These are phyloP conservation scores for Cheilosia vulpina DNA, from an alignment of 2,888 invertebrate species.

Conservation along the genomic window DNA sequence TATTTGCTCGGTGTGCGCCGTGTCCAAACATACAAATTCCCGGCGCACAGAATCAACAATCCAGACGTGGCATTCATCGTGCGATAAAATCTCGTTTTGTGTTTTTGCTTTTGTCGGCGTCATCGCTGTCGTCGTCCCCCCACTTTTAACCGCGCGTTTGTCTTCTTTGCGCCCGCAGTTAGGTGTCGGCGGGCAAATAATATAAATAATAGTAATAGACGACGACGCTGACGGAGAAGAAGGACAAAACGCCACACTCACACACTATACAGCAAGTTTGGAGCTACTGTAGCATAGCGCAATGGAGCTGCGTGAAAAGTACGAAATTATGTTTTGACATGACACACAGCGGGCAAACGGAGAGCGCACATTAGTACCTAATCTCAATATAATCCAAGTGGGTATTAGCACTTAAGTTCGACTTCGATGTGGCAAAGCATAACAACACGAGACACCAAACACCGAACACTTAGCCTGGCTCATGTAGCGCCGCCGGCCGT, in stretches of 20 bases:
- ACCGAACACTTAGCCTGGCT: conserved; percentile 62
- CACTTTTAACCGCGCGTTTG: conserved; percentile 31
- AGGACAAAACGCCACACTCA: conserved; percentile 12
- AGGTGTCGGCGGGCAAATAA: conserved; percentile 59
- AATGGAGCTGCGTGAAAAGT: conserved; percentile 44
- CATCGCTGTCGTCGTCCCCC: conserved; percentile 10
- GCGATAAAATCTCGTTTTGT: conserved; percentile 66
- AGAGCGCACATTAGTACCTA: conserved; percentile 61
- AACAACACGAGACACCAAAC: conserved; percentile 13
- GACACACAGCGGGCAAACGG: conserved; percentile 45
- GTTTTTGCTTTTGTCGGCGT: conserved; percentile 47
- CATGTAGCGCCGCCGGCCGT: conserved; percentile 28
- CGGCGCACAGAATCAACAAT: conserved; percentile 70
- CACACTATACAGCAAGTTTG: conserved; percentile 1
- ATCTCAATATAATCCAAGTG: conserved; percentile 72
- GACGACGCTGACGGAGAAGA: conserved; percentile 25
- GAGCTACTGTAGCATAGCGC: too few relatives aligned
- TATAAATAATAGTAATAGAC: conserved; percentile 50
- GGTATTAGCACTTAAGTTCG: conserved; percentile 72
- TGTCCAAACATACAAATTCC: conserved; percentile 56
- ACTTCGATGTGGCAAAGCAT: conserved; percentile 43
- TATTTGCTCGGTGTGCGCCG: conserved; percentile 3
- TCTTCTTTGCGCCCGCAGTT: conserved; percentile 55
- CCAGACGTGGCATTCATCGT: conserved; percentile 71
- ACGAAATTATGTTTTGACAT: conserved; percentile 74